A percentile compares a stretch with the other conserved stretches of the same genome.
These are phyloP conservation scores for Trematocara unimaculatum DNA, from an alignment of 2,113 vertebrate genomes.

Conservation along the genomic window DNA sequence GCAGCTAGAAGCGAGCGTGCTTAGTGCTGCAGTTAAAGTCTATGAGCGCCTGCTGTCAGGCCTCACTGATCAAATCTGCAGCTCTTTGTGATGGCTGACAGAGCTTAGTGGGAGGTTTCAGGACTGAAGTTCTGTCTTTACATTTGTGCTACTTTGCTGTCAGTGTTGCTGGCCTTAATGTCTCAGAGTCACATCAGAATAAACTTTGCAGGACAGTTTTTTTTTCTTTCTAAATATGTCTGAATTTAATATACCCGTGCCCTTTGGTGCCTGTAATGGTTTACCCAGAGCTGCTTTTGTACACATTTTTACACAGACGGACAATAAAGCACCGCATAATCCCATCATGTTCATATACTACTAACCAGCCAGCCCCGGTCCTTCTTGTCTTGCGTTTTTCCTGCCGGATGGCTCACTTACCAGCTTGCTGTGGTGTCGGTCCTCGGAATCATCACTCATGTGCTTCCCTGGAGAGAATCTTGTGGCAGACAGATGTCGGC, in stretches of 20 bases:
- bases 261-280: not conserved
- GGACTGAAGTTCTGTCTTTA: not conserved
- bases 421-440: not conserved
- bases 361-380: not conserved
- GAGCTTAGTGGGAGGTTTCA: not conserved
- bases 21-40: constrained; percentile 9
- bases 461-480: not conserved
- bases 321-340: not conserved
- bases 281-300: not conserved
- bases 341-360: not conserved
- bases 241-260: not conserved
- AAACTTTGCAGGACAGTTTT: not conserved
- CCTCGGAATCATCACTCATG: not conserved
- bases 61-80: not conserved
- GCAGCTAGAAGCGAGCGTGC: not conserved
- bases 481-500: not conserved
- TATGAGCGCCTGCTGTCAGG: constrained; percentile 24
- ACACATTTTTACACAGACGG: not conserved
- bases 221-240: not conserved
- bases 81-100: not conserved
- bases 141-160: not conserved
- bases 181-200: not conserved
- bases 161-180: not conserved
- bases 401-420: not conserved
- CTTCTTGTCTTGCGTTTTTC: not conserved